A percentile compares a stretch with the other conserved stretches of the same genome.
Conservation (phyloP, 2,888 invertebrate species). For the Corythucha ciliata region DNA sequence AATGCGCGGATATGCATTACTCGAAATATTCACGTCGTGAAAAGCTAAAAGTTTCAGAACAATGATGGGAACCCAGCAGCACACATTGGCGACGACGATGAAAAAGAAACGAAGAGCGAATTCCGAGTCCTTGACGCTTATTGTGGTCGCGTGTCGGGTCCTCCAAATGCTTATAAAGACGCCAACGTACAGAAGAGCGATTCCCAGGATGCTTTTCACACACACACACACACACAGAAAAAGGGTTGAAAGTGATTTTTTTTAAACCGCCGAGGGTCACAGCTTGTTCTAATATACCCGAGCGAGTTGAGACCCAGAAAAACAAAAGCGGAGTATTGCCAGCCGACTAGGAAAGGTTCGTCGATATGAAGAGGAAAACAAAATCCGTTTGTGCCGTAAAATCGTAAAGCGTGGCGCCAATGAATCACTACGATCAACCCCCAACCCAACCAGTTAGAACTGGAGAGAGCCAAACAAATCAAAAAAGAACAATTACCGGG, state of each 20-base stretch:
- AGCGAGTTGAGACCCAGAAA: slow-evolving; percentile 56
- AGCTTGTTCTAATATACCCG: slow-evolving; percentile 45
- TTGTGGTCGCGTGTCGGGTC: slow-evolving; percentile 51
- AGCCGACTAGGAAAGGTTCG: slow-evolving; percentile 56
- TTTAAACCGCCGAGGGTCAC: too few species aligned
- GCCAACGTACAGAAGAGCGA: slow-evolving; percentile 50
- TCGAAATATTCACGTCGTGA: slow-evolving; percentile 46
- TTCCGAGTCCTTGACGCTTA: slow-evolving; percentile 52
- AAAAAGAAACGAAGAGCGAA: slow-evolving; percentile 59
- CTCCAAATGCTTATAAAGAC: slow-evolving; percentile 55
- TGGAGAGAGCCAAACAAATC: background rate
- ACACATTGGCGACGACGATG: slow-evolving; percentile 58
- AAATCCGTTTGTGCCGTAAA: slow-evolving; percentile 57
- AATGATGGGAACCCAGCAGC: slow-evolving; percentile 63
- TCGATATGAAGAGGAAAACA: slow-evolving; percentile 62
- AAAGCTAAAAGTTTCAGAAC: slow-evolving; percentile 54
- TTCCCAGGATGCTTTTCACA: slow-evolving; percentile 46
- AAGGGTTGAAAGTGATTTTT: background rate
- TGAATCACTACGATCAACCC: slow-evolving; percentile 43
- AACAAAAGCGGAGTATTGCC: slow-evolving; percentile 62
- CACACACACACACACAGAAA: background rate
- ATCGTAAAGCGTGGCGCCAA: slow-evolving; percentile 51
- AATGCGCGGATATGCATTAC: slow-evolving; percentile 40
- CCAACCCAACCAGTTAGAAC: background rate
- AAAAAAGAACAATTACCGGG: slow-evolving; percentile 48